Base-by-base conservation (phyloP, 2,113 vertebrate species). In the Hypanus sabinus region DNA sequence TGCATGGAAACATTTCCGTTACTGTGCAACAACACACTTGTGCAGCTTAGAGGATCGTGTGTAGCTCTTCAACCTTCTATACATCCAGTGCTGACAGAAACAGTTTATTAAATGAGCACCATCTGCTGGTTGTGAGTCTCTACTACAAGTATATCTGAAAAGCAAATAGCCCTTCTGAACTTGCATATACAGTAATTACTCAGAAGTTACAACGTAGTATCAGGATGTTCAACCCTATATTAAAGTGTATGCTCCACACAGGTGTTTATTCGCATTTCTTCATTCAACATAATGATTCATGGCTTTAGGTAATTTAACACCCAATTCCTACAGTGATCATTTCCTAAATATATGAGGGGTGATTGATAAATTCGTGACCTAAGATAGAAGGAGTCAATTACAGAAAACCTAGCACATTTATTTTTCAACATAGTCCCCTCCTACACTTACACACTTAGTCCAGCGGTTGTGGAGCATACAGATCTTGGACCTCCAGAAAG, bases 81-180 rank as follows among this genome's bases (percentile, higher is more conserved):
- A 38, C 46, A 92, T 20, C 68, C 36, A 73, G 11, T 14, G 12
- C n/a, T n/a, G 90, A 10, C 62, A 11, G 33, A n/a, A n/a, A 36
- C 65, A 24, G 6, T 92, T 46, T 70, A 71, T 36, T 20, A 93
- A 30, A 27, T 93, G 36, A 93, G 91, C 91, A 73, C 91, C 91
- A 93, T 38, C 91, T 93, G 91, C 91, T 93, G 91, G 91, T 46
- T 33, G 24, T 71, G 65, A 16, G 11, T n/a, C 33, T 73, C 65
- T 71, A 92, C 36, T 92, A 38, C 91, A 93, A 16, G 91, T 11
- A 30, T 8, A 24, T 93, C 30, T 73, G 46, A 46, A 73, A 30
- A 75, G 70, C 68, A 75, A 75, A 14, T 0, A 12, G 27, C 30
- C 24, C 65, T 55, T 46, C 36, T 75, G 38, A 73, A 24, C 22